Base-by-base conservation (phyloP, 30 jellyfish, hydroid and myxozoan genomes). In the Haliclystus octoradiatus region DNA sequence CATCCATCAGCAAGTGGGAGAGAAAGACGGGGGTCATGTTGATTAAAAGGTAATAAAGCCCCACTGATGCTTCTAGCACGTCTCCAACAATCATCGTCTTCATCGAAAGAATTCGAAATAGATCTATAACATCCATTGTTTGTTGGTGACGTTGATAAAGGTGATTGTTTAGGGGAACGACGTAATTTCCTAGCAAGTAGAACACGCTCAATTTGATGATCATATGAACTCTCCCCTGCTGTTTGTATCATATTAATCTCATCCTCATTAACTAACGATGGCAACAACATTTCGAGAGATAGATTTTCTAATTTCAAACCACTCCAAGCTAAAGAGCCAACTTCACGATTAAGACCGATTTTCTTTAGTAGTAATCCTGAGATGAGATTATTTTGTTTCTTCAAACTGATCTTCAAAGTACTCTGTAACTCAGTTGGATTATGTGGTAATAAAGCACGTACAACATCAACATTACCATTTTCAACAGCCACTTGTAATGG, bases 241-340 rank as follows among this genome's bases (percentile, higher is more conserved):
- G 25, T 32, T 3, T 14, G 3, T 7, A 9, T 27, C 19, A 31
- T 24, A 46, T n/a, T 33, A 2, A 22, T n/a, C 12, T 47, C 71
- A 12, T 15, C 63, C 25, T 73, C 67, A 7, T 68, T 78, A 0
- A 64, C 46, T 2, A 79, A 68, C 52, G 77, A 70, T 0, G 92
- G 61, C 47, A 70, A 34, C 34, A 82, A 74, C 65, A 70, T 66
- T 27, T 72, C 94, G 30, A 69, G 57, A 31, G 22, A 52, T 50
- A 86, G 76, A 4, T 67, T 83, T 2, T 68, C 22, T 1, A 89
- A 60, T 31, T 76, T 72, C 84, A 89, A 33, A 34, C 74, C 90
- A 15, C 95, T 79, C 98, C 98, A 89, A 0, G 92, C 88, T 66
- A 89, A 46, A 19, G 71, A 70, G 31, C 85, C 90, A 26, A 80